phyloP scores from a whole-genome alignment of 2,888 invertebrate species.

The Caenorhabditis sp. region DNA sequence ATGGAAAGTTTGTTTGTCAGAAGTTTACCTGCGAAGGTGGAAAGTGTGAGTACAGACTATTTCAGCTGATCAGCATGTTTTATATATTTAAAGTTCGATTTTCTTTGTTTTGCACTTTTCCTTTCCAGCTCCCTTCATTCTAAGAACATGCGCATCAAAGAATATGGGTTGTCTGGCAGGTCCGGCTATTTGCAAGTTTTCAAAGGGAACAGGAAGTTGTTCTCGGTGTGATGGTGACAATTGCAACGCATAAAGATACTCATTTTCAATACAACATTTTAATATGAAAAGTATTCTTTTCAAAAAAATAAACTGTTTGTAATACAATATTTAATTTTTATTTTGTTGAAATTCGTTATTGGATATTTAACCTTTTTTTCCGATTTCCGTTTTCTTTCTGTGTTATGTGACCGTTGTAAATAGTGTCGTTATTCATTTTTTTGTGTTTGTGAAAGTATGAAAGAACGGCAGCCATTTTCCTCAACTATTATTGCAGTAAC shows the following conservation, averaged over 20 bases:
- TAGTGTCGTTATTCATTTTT: neutral
- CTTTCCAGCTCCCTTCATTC: conserved; percentile 76
- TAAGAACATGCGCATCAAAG: conserved; percentile 77
- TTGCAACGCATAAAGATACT: conserved; percentile 70
- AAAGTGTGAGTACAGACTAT: conserved; percentile 74
- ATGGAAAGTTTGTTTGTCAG: conserved; percentile 78
- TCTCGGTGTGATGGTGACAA: conserved; percentile 75
- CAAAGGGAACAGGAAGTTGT: conserved; percentile 76
- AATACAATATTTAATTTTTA: neutral
- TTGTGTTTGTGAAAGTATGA: neutral
- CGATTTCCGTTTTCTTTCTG: too few species aligned
- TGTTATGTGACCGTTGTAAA: too few species aligned
- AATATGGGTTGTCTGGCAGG: conserved; percentile 78
- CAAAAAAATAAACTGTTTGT: neutral
- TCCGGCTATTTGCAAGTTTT: conserved; percentile 79
- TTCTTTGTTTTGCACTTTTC: too few species aligned
- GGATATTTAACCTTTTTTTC: too few species aligned
- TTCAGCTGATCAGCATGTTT: too few species aligned
- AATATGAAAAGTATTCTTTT: neutral
- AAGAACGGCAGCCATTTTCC: neutral
- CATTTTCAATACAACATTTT: too few species aligned
- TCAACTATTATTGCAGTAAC: neutral
- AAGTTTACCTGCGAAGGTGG: conserved; percentile 80
- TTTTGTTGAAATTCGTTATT: too few species aligned
- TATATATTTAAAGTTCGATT: too few species aligned